These are phyloP conservation scores for Ceryle rudis DNA, from an alignment of 2,797 vertebrate species.

Conservation along the genomic window DNA sequence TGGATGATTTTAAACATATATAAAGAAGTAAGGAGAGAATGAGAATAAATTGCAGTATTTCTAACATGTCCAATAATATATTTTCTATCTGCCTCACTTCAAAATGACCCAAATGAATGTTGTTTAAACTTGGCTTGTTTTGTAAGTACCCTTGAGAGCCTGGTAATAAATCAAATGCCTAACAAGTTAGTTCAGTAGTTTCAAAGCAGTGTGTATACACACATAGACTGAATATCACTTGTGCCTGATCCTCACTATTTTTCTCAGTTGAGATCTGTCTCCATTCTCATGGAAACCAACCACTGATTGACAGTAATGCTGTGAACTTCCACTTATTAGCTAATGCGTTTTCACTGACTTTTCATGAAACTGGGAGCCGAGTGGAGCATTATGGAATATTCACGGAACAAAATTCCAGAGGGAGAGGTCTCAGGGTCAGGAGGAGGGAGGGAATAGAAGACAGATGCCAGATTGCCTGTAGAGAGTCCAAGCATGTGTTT, in stretches of 20 bases:
- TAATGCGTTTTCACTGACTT: slow-evolving; percentile 36
- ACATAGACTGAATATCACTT: slow-evolving; percentile 23
- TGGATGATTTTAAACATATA: background rate
- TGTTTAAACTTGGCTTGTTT: slow-evolving; percentile 50
- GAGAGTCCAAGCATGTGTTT: slow-evolving; percentile 73
- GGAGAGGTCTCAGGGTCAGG: slow-evolving; percentile 65
- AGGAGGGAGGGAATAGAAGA: slow-evolving; percentile 64
- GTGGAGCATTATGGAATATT: slow-evolving; percentile 59
- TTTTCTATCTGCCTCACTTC: slow-evolving; percentile 37
- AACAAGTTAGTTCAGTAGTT: slow-evolving; percentile 35
- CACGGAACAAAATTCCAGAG: slow-evolving; percentile 66
- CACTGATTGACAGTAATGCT: slow-evolving; percentile 66
- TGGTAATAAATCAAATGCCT: slow-evolving; percentile 39
- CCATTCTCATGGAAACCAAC: slow-evolving; percentile 66
- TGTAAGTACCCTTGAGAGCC: slow-evolving; percentile 42
- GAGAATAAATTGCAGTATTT: background rate
- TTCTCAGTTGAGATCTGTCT: slow-evolving; percentile 47
- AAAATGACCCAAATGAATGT: slow-evolving; percentile 27
- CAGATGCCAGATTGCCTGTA: slow-evolving; percentile 72
- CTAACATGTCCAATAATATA: background rate
- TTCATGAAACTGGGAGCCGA: slow-evolving; percentile 57
- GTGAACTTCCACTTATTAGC: slow-evolving; percentile 63
- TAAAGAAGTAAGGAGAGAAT: background rate
- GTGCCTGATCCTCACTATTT: slow-evolving; percentile 31
- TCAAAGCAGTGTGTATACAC: background rate